phyloP scores from a whole-genome alignment of 1,140 invertebrate genomes.

The Anastrepha obliqua region DNA sequence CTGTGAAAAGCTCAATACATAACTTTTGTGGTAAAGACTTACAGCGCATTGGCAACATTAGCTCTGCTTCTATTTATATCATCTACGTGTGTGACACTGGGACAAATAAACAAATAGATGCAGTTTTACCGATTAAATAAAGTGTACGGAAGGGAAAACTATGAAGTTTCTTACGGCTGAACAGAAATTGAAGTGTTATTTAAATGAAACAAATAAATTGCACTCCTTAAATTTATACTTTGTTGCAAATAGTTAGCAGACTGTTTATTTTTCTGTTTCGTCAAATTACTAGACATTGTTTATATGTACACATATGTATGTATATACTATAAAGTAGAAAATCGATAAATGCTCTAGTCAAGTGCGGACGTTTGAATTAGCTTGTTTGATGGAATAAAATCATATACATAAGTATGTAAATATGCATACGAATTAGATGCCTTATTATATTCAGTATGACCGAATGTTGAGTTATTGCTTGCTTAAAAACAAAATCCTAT shows the following conservation, averaged over 20 bases:
- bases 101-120: not conserved
- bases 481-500: constrained; percentile 78
- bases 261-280: too few relatives aligned
- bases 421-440: too few relatives aligned
- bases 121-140: not conserved
- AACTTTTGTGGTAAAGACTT: too few relatives aligned
- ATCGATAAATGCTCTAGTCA: constrained; percentile 64
- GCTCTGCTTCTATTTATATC: too few relatives aligned
- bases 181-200: not conserved
- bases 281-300: not conserved
- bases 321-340: constrained; percentile 53
- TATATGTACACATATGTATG: not conserved
- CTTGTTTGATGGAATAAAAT: not conserved
- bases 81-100: not conserved
- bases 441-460: too few relatives aligned
- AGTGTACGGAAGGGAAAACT: not conserved
- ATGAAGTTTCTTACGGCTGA: not conserved
- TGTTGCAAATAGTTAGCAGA: too few relatives aligned
- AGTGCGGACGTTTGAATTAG: not conserved
- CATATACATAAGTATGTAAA: not conserved
- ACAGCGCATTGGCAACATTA: too few relatives aligned
- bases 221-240: not conserved
- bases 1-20: too few relatives aligned
- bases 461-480: too few relatives aligned
- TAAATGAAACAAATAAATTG: not conserved